Base-by-base conservation (phyloP, 2,888 invertebrate species). In the Margaritifera margaritifera region DNA sequence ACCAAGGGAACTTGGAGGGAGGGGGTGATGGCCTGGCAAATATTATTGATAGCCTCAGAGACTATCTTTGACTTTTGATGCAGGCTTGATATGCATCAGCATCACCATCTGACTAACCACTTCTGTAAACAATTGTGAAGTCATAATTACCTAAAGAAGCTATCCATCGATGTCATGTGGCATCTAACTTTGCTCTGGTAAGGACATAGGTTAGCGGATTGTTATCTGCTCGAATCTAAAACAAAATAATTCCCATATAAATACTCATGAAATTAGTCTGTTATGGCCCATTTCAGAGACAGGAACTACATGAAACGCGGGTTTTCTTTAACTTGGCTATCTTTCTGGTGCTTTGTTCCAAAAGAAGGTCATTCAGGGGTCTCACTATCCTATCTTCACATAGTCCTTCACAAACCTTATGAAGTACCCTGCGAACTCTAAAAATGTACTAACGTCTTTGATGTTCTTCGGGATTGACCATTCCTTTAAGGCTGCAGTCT, bases 1-100 rank as follows among this genome's bases (percentile, higher is more conserved):
- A 50, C 57, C 4, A 25, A 11, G 0, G 51, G 25, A 11, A 27
- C 31, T 25, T 64, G 18, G 4, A 5, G 24, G 22, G 51, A 51
- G n/a, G 57, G 62, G n/a, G 31, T 18, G 8, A 53, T 19, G 15
- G 58, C 59, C 1, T 52, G 54, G 55, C 58, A 74, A 51, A 66
- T 57, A 50, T 60, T 62, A 56, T 56, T 62, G 8, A 68, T 55
- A n/a, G 60, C 66, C 58, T 65, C 61, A 20, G 60, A 57, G 25
- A 65, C 50, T 22, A 64, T 18, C 11, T 56, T 11, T 5, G 55
- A 57, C 4, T 51, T 24, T 22, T 56, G 50, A 50, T 57, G 71
- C 22, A 61, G 42, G 18, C 68, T 60, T 52, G 89, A 77, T 18
- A 73, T 65, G 6, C 62, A 66, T 73, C 75, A 0, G 68, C 75